A percentile compares a stretch with the other conserved stretches of the same genome.
Evolutionary conservation across 2,888 invertebrate genomes (phyloP).

Genomic region (Leucophenga maculata): DNA sequence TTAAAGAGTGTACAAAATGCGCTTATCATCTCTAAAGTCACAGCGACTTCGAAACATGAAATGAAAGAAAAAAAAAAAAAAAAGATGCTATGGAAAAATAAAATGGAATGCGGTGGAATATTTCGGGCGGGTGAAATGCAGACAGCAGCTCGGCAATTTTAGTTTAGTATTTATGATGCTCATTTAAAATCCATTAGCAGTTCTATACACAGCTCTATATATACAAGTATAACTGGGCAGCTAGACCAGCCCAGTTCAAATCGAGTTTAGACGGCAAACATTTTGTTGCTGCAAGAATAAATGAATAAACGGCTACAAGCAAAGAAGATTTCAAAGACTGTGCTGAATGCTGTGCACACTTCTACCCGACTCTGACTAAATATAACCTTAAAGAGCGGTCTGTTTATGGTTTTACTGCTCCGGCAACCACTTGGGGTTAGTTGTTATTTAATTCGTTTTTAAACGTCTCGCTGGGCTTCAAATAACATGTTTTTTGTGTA

Average conservation of each 20-base stretch:
- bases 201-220: too few relatives aligned
- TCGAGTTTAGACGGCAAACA: conserved; percentile 1
- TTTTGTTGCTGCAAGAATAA: conserved; percentile 14
- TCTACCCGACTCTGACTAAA: background rate
- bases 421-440: conserved; percentile 11
- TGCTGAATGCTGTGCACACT: background rate
- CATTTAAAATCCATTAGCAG: conserved; percentile 69
- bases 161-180: conserved; percentile 68
- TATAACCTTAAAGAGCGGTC: conserved; percentile 12
- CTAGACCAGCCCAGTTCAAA: conserved; percentile 36
- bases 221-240: conserved; percentile 21
- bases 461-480: conserved; percentile 1
- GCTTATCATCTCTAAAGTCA: conserved; percentile 18
- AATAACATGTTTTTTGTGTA: too few relatives aligned
- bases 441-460: conserved; percentile 17
- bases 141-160: conserved; percentile 11
- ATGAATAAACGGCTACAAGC: background rate
- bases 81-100: too few relatives aligned
- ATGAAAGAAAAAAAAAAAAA: too few relatives aligned
- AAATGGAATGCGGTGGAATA: too few relatives aligned
- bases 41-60: background rate
- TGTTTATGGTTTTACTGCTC: background rate
- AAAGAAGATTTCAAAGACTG: background rate
- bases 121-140: conserved; percentile 5
- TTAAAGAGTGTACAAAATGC: background rate